Conservation (phyloP, 2,797 vertebrate genomes). For the Alosa sapidissima region DNA sequence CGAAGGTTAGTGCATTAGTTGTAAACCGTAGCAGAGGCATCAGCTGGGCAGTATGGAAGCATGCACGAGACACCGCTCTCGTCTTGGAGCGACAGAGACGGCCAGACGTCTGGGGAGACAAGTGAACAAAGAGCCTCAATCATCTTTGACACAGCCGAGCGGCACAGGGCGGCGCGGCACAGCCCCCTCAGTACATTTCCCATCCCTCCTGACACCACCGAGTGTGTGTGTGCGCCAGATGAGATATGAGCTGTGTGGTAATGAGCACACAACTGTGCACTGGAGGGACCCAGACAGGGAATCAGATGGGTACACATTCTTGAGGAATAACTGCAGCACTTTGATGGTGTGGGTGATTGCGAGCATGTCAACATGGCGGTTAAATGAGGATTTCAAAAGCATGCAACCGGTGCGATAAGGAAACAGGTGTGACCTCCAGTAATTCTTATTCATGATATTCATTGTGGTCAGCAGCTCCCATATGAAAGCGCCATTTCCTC, state of each 20-base stretch:
- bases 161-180: not conserved
- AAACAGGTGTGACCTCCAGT: not conserved
- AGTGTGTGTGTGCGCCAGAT: not conserved
- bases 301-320: not conserved
- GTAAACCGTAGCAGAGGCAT: slow-evolving; percentile 31
- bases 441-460: not conserved
- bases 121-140: slow-evolving; percentile 30
- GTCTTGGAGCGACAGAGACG: slow-evolving; percentile 27
- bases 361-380: not conserved
- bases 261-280: not conserved
- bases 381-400: slow-evolving; percentile 7
- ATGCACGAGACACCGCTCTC: slow-evolving; percentile 35
- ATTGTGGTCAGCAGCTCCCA: not conserved
- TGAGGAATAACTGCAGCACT: not conserved
- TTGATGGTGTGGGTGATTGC: not conserved
- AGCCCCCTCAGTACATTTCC: not conserved
- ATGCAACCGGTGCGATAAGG: not conserved
- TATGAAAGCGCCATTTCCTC: not conserved
- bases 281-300: not conserved
- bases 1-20: slow-evolving; percentile 46
- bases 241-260: not conserved
- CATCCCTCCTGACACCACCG: not conserved
- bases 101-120: slow-evolving; percentile 27
- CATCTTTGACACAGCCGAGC: not conserved
- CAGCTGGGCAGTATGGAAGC: slow-evolving; percentile 27